Evolutionary conservation across 2,888 invertebrate species (phyloP).

Genomic region (Drosophila lutescens): DNA sequence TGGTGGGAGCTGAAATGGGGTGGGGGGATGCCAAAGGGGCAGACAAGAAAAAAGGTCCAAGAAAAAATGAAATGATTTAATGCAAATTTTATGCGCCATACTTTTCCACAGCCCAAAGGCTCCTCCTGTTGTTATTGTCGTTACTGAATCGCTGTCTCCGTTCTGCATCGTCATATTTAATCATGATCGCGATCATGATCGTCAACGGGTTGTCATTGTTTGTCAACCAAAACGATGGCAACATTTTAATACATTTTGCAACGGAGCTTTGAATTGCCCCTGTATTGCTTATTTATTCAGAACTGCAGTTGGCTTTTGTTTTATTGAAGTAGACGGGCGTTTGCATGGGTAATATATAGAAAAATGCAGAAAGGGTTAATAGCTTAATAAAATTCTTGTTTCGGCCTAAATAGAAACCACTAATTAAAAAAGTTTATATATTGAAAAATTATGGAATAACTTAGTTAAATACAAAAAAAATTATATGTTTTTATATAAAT

Average conservation of each 20-base stretch:
- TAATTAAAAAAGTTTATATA: too few species aligned
- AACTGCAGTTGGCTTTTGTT: slow-evolving; percentile 32
- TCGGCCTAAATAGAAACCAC: too few species aligned
- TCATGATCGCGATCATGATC: slow-evolving; percentile 38
- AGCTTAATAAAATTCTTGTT: too few species aligned
- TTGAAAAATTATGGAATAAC: too few species aligned
- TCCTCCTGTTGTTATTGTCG: slow-evolving; percentile 18
- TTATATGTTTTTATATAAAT: too few species aligned
- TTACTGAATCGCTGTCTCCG: slow-evolving; percentile 13
- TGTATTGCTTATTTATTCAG: slow-evolving; percentile 17
- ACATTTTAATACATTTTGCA: slow-evolving; percentile 62
- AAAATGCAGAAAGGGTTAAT: too few species aligned
- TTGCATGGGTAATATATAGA: slow-evolving; percentile 7
- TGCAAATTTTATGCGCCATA: slow-evolving; percentile 76
- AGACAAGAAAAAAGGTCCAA: slow-evolving; percentile 21
- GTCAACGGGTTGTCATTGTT: slow-evolving; percentile 51
- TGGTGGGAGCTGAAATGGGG: not conserved
- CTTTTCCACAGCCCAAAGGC: slow-evolving; percentile 46
- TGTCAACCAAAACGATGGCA: slow-evolving; percentile 51
- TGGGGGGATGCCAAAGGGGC: slow-evolving; percentile 10
- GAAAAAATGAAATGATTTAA: slow-evolving; percentile 64
- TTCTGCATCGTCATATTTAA: slow-evolving; percentile 28
- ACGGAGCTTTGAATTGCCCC: slow-evolving; percentile 46
- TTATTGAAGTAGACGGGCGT: slow-evolving; percentile 23
- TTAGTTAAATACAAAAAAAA: too few species aligned